Evolutionary conservation across 2,113 vertebrate genomes (phyloP), one percentile per base, ranked within the genome.

Genomic region (Paracyprichromis sp.): DNA sequence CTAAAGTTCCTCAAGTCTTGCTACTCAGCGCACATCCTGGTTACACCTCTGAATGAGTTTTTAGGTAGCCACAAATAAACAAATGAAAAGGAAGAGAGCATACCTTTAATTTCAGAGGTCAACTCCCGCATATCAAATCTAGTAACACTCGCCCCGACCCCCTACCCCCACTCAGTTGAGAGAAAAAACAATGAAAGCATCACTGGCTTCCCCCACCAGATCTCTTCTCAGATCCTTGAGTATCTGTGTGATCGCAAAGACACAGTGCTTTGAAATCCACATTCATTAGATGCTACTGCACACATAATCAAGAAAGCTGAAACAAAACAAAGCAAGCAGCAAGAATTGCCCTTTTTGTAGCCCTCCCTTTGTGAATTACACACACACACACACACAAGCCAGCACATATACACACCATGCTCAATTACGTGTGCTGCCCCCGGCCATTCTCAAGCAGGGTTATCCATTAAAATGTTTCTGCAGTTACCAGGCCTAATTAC

Each of bases 401-500:
- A 2, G 9, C 24, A 69, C 66, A 53, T 61, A 84, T 38, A 85
- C 82, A 59, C 82, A 38, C 69, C 47, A 10, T 53, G 31, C 84
- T 91, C 89, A 91, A 88, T 94, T 90, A 93, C 31, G 56, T 61
- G 82, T 56, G 86, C 88, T 83, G 82, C 92, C 83, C 40, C 63
- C 16, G 76, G 93, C 86, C 91, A 84, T 92, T 87, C 93, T 84
- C 80, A 91, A 94, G 87, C 90, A 93, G 82, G 82, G 85, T 88
- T 92, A 89, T 93, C 90, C 90, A 94, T 95, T 92, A 90, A 71
- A 82, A 38, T 38, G 3, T 88, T 85, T 89, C 89, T 85, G 91
- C 93, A 90, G 92, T 89, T 92, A 89, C 93, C 89, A 52, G 86
- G 82, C 90, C 90, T 94, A 92, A 94, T 94, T 93, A 94, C 90